Conservation (phyloP, 1,140 invertebrate species). For the Hypsibius dujardini region DNA sequence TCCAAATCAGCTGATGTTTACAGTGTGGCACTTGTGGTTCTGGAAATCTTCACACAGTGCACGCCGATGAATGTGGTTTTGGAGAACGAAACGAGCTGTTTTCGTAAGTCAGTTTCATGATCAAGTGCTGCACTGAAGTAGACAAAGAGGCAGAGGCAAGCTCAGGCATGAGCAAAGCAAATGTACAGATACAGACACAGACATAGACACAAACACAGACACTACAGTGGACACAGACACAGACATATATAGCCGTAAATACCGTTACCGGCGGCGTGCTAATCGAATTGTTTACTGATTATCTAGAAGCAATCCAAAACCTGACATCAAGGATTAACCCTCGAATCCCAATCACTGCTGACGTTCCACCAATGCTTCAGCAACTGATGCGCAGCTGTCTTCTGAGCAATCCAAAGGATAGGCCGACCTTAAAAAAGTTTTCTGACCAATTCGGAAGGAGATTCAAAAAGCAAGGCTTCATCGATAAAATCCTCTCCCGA, state of each 20-base stretch:
- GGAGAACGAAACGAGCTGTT: slow-evolving; percentile 1
- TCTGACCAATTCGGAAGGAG: background rate
- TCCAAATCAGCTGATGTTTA: slow-evolving; percentile 5
- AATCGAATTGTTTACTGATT: too few relatives aligned
- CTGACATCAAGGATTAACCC: background rate
- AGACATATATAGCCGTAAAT: too few relatives aligned
- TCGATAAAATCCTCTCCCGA: background rate
- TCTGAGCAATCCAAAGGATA: background rate
- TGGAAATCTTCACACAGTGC: background rate
- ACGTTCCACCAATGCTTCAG: background rate
- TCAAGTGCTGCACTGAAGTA: too few relatives aligned
- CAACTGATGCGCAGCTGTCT: background rate
- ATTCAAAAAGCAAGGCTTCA: background rate
- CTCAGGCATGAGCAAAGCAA: too few relatives aligned
- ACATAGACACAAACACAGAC: too few relatives aligned
- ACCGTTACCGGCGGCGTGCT: too few relatives aligned
- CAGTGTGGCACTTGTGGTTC: background rate
- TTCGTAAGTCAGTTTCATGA: background rate
- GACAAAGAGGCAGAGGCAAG: background rate
- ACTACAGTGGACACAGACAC: too few relatives aligned
- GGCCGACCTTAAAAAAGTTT: background rate
- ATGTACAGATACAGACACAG: too few relatives aligned
- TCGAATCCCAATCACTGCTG: background rate
- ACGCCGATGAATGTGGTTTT: slow-evolving; percentile 7
- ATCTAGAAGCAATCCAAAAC: too few relatives aligned